Conservation (phyloP, 2,113 vertebrate genomes). For the Coturnix japonica region DNA sequence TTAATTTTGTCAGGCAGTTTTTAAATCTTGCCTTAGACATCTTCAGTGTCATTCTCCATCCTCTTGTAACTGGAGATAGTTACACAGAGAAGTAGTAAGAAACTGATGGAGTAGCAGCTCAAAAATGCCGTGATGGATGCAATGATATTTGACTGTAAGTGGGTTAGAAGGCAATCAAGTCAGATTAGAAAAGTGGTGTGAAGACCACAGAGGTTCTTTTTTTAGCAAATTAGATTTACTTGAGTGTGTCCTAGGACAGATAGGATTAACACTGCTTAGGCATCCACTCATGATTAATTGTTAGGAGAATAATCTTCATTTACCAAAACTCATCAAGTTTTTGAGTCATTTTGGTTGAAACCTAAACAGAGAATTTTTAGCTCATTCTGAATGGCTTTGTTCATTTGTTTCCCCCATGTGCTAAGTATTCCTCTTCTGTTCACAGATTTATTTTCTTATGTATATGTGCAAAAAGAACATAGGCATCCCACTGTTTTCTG, state of each 20-base stretch:
- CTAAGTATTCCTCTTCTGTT: background rate
- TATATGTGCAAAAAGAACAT: background rate
- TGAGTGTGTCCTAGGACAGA: background rate
- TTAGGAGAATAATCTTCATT: background rate
- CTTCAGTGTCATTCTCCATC: background rate
- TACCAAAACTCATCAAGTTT: background rate
- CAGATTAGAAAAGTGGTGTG: background rate
- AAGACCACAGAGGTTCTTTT: background rate
- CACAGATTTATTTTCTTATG: background rate
- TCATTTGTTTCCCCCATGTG: background rate
- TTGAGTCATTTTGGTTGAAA: background rate
- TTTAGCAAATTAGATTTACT: background rate
- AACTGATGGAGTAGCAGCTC: background rate
- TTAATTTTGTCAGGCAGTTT: background rate
- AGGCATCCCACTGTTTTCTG: background rate
- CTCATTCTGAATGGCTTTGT: background rate
- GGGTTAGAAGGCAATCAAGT: background rate
- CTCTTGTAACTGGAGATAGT: background rate
- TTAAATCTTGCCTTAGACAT: background rate
- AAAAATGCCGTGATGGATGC: background rate
- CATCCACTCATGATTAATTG: fast-evolving
- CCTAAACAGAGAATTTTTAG: background rate
- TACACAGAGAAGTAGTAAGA: background rate
- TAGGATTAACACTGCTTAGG: background rate
- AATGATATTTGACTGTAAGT: fast-evolving